These are phyloP conservation scores for Mola mola DNA, from an alignment of 2,113 vertebrate genomes.

Conservation along the genomic window DNA sequence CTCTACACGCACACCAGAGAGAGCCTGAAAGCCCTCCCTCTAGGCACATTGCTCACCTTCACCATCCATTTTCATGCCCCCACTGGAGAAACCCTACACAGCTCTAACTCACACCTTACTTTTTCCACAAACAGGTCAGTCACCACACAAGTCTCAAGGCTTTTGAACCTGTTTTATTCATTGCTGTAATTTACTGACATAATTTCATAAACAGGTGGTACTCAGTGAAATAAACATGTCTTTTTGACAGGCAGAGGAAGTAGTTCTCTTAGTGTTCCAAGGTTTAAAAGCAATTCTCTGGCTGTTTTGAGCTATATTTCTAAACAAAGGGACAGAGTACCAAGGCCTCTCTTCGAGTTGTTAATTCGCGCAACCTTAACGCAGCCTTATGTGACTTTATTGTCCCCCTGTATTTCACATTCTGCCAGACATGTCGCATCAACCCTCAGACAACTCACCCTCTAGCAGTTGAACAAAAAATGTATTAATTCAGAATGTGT, in stretches of 20 bases:
- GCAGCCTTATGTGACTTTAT: slow-evolving; percentile 15
- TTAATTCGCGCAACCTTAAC: slow-evolving; percentile 14
- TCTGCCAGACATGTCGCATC: slow-evolving; percentile 19
- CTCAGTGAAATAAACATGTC: slow-evolving; percentile 25
- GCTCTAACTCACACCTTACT: slow-evolving; percentile 86
- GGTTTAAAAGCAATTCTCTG: slow-evolving; percentile 33
- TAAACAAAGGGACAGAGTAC: not conserved
- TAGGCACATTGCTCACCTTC: slow-evolving; percentile 89
- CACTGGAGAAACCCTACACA: slow-evolving; percentile 89
- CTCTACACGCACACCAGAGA: slow-evolving; percentile 82
- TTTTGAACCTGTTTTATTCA: not conserved
- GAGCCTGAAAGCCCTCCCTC: slow-evolving; percentile 82
- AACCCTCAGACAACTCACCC: slow-evolving; percentile 1
- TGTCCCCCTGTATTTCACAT: slow-evolving; percentile 31
- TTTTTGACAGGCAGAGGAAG: slow-evolving; percentile 1
- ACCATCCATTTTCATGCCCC: slow-evolving; percentile 90
- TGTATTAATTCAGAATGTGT: not conserved
- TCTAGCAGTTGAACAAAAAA: slow-evolving; percentile 5
- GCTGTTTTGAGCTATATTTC: slow-evolving; percentile 21
- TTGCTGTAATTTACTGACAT: not conserved
- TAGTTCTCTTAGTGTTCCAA: slow-evolving; percentile 9
- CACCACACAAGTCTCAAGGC: not conserved
- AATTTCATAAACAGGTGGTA: not conserved
- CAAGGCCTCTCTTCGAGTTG: slow-evolving; percentile 34
- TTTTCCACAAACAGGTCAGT: slow-evolving; percentile 93